phyloP scores from a whole-genome alignment of 2,113 vertebrate species.

The Corythaeola cristata region DNA sequence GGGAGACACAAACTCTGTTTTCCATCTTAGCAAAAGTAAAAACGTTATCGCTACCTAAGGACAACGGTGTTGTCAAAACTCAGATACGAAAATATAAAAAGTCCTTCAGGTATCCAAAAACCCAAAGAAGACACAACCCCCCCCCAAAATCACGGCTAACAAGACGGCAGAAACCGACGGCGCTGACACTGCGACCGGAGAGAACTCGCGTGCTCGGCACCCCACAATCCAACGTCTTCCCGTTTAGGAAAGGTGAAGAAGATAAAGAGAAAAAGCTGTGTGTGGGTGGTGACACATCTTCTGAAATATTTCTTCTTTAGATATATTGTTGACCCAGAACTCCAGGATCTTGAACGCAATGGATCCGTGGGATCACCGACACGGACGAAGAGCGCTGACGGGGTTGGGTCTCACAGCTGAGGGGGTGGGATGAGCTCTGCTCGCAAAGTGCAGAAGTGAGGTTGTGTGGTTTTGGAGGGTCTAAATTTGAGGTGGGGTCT shows the following conservation, averaged over 20 bases:
- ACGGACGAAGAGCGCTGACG: fast-evolving
- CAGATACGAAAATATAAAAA: background rate
- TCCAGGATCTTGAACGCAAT: fast-evolving
- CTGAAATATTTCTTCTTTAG: background rate
- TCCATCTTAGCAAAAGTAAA: background rate
- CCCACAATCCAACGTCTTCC: background rate
- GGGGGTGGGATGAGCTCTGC: background rate
- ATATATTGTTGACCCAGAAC: fast-evolving
- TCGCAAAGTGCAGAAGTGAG: fast-evolving
- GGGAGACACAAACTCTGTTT: background rate
- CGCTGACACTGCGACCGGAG: fast-evolving
- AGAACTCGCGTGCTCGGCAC: background rate
- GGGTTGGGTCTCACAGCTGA: fast-evolving
- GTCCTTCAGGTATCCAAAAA: background rate
- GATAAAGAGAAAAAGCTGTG: background rate
- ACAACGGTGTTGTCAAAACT: background rate
- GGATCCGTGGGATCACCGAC: fast-evolving
- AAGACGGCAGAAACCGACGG: background rate
- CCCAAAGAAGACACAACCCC: background rate
- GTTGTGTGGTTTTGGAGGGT: background rate
- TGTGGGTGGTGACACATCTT: background rate
- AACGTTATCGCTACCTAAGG: background rate
- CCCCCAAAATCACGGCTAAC: fast-evolving
- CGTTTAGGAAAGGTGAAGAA: background rate
- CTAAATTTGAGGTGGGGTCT: background rate